Base-by-base conservation (phyloP, 1,140 invertebrate species). In the Gryllus bimaculatus region DNA sequence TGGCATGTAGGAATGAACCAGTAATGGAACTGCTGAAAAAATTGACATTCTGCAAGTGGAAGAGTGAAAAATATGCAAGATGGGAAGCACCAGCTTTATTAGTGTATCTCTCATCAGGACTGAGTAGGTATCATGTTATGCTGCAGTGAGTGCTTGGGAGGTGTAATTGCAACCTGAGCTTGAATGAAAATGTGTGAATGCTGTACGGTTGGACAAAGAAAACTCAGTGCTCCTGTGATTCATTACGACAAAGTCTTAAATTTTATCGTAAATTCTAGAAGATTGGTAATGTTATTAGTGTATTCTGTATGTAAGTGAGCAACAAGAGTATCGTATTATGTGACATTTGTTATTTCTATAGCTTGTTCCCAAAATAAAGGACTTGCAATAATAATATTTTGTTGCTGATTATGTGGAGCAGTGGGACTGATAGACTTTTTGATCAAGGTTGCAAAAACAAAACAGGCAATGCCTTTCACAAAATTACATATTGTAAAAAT, bases 341-440 rank as follows among this genome's bases (percentile, higher is more conserved):
- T 79, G 73, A 76, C 47, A 48, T 79, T 79, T 79, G 79, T 79
- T 79, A 77, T 79, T 79, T 79, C 75, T 79, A 79, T 79, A 79
- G 79, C 79, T 79, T 79, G 79, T 79, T 79, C 79, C 76, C 75
- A 48, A 66, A 79, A 79, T 79, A 79, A 79, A 79, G 79, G 75
- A 79, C 79, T 76, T 79, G 79, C 79, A 79, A 75, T 13, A 13
- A 48, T 20, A 47, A 12, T 8, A 47, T 76, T 18, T n/a, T 77
- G 76, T 77, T 77, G 18, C 54, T 66, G 54, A 66, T 66, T 66
- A 66, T 66, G 18, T 66, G 54, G 54, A 66, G 54, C 54, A 66
- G 10, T 66, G 54, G 54, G 54, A 10, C 18, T 10, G 18, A 66
- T 66, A 3, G 54, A 66, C 18, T 66, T 54, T 15, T 18, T 18